Evolutionary conservation across 2,888 invertebrate species (phyloP), one percentile per base, ranked within the genome.

Genomic region (Octodonta nipae): DNA sequence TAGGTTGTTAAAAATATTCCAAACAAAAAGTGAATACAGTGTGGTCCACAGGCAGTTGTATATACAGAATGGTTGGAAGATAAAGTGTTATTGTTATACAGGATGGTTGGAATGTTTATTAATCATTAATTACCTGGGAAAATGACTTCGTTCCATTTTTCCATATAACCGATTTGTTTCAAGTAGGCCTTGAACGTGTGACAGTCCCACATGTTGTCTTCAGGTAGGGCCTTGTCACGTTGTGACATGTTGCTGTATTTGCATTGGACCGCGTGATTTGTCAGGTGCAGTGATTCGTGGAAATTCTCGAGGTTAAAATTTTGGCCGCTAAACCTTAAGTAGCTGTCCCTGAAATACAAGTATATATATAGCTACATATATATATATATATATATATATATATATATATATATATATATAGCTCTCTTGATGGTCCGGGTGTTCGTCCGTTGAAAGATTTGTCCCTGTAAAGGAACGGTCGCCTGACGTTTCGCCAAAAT

Each of bases 151-250:
- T 81, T 77, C 89, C 89, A 91, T 55, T 78, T 72, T 38, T 79
- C 74, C 37, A 71, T 73, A 49, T 79, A 72, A 14, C 85, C 87
- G 48, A 80, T 77, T 61, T 71, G 69, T 60, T 77, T 77, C 24
- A 66, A 46, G 41, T 62, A 64, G 0, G 54, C 54, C 64, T 84
- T 77, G 60, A 93, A 80, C 35, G 83, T 73, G 54, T 83, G 71
- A 55, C 80, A 78, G 47, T 88, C 87, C 93, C 93, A 93, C 92
- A 93, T 93, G 55, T 92, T 92, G 54, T 92, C 88, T 33, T 72
- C 70, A 0, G 92, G 92, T 33, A 93, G 61, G 2, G 76, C 70
- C 52, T 80, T 71, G 60, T 85, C 75, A 39, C 84, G 65, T 36
- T 79, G 71, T 59, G 69, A 49, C 24, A 51, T 51, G 33, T 82